Percentiles rank a stretch among this genome's conserved stretches.
These are phyloP conservation scores for Seira sanloemensis DNA, from an alignment of 2,888 invertebrate genomes.

Conservation along the genomic window DNA sequence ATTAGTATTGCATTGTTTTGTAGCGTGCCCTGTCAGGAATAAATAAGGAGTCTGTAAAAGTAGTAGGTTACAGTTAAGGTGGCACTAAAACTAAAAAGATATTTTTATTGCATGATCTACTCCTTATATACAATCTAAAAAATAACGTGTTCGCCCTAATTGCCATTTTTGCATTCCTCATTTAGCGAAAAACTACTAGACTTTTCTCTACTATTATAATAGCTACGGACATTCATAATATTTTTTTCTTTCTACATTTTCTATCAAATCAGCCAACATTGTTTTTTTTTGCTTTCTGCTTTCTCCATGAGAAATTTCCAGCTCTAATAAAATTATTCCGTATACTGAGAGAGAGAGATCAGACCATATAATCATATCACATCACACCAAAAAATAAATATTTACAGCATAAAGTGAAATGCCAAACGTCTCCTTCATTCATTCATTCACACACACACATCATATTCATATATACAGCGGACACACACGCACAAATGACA, in stretches of 20 bases:
- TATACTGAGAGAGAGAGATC: too few relatives aligned
- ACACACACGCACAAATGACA: background rate
- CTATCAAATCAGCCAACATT: background rate
- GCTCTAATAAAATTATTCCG: too few relatives aligned
- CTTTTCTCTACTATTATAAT: background rate
- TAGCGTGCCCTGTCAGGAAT: background rate
- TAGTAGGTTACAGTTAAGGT: background rate
- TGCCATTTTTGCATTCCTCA: constrained; percentile 13
- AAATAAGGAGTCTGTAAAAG: background rate
- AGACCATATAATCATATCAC: background rate
- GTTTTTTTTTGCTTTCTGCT: background rate
- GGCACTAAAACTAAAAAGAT: background rate
- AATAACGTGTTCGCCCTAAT: background rate
- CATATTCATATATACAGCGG: background rate
- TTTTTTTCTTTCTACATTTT: background rate
- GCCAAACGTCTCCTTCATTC: background rate
- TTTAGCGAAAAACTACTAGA: background rate
- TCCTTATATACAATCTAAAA: background rate
- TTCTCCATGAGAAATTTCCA: too few relatives aligned
- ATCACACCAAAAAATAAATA: background rate
- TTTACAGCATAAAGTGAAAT: background rate
- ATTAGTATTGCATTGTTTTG: background rate
- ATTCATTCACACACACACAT: background rate
- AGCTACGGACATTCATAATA: background rate
- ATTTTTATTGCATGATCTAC: constrained; percentile 4